phyloP scores from a whole-genome alignment of 2,113 vertebrate species.

The Cygnus atratus region DNA sequence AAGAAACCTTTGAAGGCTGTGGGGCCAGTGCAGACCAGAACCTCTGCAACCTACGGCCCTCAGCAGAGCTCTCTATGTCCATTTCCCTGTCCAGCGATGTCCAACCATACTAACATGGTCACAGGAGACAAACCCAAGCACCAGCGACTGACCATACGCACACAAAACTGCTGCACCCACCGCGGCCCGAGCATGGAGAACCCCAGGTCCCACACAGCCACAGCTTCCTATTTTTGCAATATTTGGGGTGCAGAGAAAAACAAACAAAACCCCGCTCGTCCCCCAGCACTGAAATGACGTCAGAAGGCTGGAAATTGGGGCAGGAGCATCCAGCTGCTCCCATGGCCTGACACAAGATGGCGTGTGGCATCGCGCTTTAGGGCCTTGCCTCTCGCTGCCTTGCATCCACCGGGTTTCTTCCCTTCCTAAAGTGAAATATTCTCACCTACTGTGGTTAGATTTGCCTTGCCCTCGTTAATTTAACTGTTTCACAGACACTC shows the following conservation, averaged over 20 bases:
- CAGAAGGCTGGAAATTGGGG: neutral
- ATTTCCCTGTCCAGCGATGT: neutral
- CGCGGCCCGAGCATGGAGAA: fast-evolving
- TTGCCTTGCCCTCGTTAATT: fast-evolving
- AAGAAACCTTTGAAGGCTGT: neutral
- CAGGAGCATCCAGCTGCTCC: neutral
- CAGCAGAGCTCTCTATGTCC: neutral
- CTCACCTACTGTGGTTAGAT: fast-evolving
- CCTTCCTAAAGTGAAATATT: fast-evolving
- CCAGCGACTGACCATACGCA: fast-evolving
- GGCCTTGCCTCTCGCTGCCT: fast-evolving
- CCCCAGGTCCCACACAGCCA: fast-evolving
- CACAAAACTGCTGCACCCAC: fast-evolving
- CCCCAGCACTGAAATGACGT: neutral
- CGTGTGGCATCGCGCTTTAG: neutral
- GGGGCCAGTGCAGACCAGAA: no score
- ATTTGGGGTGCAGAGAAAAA: neutral
- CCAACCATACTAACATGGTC: fast-evolving
- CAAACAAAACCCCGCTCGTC: neutral
- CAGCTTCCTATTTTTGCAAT: neutral
- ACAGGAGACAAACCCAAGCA: neutral
- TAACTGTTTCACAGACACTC: fast-evolving
- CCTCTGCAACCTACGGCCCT: neutral
- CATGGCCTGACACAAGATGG: slow-evolving; percentile 17
- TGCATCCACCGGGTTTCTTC: neutral